Percentiles rank a stretch among this genome's conserved stretches.
Conservation (phyloP, 2,888 invertebrate species). For the Lymantria monacha region DNA sequence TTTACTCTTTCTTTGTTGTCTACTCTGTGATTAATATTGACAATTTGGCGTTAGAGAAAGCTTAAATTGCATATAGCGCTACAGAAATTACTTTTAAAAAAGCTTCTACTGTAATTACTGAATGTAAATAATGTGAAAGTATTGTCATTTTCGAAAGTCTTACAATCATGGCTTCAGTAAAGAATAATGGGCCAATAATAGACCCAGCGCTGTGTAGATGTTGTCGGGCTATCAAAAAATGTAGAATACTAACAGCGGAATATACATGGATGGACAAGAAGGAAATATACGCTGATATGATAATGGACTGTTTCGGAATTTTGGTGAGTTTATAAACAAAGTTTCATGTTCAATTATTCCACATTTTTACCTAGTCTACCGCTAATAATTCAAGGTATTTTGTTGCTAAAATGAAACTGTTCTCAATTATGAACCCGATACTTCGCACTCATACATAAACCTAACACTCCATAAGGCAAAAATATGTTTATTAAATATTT, state of each 20-base stretch:
- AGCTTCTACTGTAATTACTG: slow-evolving; percentile 10
- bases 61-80: slow-evolving; percentile 5
- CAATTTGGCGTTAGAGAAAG: slow-evolving; percentile 20
- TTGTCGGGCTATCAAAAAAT: slow-evolving; percentile 73
- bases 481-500: too few relatives aligned
- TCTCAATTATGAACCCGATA: too few relatives aligned
- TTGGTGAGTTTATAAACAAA: slow-evolving; percentile 47
- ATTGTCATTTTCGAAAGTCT: slow-evolving; percentile 3
- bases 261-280: slow-evolving; percentile 74
- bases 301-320: slow-evolving; percentile 76
- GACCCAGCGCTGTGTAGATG: slow-evolving; percentile 74
- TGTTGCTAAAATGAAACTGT: too few relatives aligned
- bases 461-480: too few relatives aligned
- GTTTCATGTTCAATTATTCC: background rate
- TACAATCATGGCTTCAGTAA: slow-evolving; percentile 53
- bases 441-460: too few relatives aligned
- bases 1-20: slow-evolving; percentile 3
- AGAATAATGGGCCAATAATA: slow-evolving; percentile 66
- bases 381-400: too few relatives aligned
- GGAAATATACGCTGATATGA: slow-evolving; percentile 72
- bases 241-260: slow-evolving; percentile 66
- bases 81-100: background rate
- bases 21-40: slow-evolving; percentile 25
- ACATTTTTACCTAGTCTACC: background rate
- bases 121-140: slow-evolving; percentile 24